A percentile compares a stretch with the other conserved stretches of the same genome.
Conservation (phyloP, 2,797 vertebrate genomes). For the Myripristis murdjan region DNA sequence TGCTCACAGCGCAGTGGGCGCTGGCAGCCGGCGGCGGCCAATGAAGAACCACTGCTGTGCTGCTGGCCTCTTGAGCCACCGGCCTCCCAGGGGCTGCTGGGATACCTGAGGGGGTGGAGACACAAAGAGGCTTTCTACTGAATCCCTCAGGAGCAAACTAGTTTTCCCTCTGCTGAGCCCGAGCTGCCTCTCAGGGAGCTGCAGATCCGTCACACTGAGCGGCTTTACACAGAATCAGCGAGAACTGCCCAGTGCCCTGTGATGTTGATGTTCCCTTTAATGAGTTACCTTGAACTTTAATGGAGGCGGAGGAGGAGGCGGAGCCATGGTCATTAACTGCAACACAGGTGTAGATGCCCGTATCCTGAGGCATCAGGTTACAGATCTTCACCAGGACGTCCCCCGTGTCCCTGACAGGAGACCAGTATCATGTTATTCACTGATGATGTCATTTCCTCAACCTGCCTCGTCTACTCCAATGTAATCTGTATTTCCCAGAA, state of each 20-base stretch:
- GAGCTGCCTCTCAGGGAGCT: too few relatives aligned
- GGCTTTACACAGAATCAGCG: too few relatives aligned
- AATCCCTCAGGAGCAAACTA: too few relatives aligned
- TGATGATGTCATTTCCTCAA: too few relatives aligned
- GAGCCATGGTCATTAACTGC: slow-evolving; percentile 94
- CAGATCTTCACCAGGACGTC: slow-evolving; percentile 96
- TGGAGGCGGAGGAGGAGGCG: slow-evolving; percentile 93
- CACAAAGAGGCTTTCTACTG: too few relatives aligned
- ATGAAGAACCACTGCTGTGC: slow-evolving; percentile 93
- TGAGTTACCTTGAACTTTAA: slow-evolving; percentile 95
- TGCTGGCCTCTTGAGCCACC: slow-evolving; percentile 95
- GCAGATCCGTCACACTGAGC: too few relatives aligned
- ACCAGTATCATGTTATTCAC: too few relatives aligned
- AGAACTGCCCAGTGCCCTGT: too few relatives aligned
- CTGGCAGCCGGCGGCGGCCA: slow-evolving; percentile 95
- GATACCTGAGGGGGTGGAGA: slow-evolving; percentile 90
- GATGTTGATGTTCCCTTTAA: too few relatives aligned
- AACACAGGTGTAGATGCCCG: slow-evolving; percentile 97
- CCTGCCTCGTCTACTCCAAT: too few relatives aligned
- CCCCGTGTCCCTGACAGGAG: slow-evolving; percentile 91
- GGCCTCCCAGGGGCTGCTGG: slow-evolving; percentile 94
- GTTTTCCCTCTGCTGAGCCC: too few relatives aligned
- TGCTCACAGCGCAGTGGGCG: slow-evolving; percentile 94
- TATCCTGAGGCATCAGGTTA: slow-evolving; percentile 98
- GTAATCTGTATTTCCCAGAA: too few relatives aligned